phyloP scores from a whole-genome alignment of 2,113 vertebrate genomes.

The Albula glossodonta region DNA sequence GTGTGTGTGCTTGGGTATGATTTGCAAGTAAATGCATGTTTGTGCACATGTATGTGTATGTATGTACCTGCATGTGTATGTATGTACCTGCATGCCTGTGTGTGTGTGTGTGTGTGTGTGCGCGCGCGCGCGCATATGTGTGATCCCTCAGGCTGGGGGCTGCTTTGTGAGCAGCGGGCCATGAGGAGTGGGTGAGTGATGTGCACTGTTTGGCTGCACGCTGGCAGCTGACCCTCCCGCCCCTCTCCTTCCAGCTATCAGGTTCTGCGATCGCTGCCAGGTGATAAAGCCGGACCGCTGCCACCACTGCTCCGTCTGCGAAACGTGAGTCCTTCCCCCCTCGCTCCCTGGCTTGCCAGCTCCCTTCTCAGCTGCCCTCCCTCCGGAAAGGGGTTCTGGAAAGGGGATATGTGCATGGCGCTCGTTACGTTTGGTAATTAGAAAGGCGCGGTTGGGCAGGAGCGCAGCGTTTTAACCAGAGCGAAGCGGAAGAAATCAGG shows the following conservation, averaged over 20 bases:
- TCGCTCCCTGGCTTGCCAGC: background rate
- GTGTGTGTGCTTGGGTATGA: too few relatives aligned
- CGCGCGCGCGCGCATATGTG: background rate
- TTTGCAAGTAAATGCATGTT: too few relatives aligned
- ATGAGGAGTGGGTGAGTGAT: conserved; percentile 40
- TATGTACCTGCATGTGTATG: background rate
- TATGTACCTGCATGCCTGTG: background rate
- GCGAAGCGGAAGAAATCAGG: background rate
- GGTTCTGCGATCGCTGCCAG: conserved; percentile 96
- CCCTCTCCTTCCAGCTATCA: conserved; percentile 78
- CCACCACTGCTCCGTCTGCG: conserved; percentile 96
- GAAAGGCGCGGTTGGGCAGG: conserved; percentile 40
- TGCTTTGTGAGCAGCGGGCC: conserved; percentile 45
- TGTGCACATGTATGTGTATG: too few relatives aligned
- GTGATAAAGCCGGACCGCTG: conserved; percentile 97
- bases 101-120: background rate
- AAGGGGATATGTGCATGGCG: conserved; percentile 38
- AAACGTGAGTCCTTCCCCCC: conserved; percentile 81
- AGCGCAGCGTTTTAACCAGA: background rate
- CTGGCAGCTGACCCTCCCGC: conserved; percentile 35
- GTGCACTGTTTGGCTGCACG: background rate
- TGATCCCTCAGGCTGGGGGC: conserved; percentile 43
- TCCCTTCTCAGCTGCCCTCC: conserved; percentile 6
- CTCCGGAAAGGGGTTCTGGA: conserved; percentile 15
- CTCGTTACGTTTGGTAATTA: conserved; percentile 46